phyloP scores from a whole-genome alignment of 37 sponge, comb jelly and placozoan genomes.

The Petrosia ficiformis region DNA sequence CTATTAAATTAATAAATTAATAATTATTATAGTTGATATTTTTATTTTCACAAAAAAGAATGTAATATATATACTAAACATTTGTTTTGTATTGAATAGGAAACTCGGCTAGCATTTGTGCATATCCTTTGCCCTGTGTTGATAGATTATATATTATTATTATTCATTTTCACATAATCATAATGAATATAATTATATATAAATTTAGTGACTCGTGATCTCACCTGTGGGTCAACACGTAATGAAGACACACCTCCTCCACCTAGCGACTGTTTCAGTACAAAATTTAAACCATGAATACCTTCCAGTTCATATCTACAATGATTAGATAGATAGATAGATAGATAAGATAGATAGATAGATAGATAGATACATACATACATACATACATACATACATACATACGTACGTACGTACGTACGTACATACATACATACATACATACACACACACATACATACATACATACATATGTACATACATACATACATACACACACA shows the following conservation, averaged over 20 bases:
- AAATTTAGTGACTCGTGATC: no score
- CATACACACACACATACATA: slow-evolving; percentile 42
- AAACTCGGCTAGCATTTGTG: not conserved
- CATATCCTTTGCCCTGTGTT: not conserved
- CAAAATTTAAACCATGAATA: slow-evolving; percentile 88
- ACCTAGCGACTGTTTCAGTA: slow-evolving; percentile 79
- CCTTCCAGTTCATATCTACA: slow-evolving; percentile 89
- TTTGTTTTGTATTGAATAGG: no score
- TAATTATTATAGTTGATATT: no score
- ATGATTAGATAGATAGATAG: not conserved
- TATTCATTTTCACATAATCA: no score
- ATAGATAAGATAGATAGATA: no score
- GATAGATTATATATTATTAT: no score
- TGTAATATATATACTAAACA: no score
- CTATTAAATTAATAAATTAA: no score
- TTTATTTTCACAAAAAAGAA: no score
- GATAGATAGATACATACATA: no score
- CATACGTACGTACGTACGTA: slow-evolving; percentile 24
- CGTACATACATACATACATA: slow-evolving; percentile 23
- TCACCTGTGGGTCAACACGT: slow-evolving; percentile 88
- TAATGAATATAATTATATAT: no score
- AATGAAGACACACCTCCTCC: slow-evolving; percentile 95
- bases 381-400: no score
- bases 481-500: slow-evolving; percentile 44
- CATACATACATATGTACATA: slow-evolving; percentile 54